Percentiles rank a stretch among this genome's conserved stretches.
These are phyloP conservation scores for Trachymyrmex septentrionalis DNA, from an alignment of 1,140 invertebrate genomes.

Conservation along the genomic window DNA sequence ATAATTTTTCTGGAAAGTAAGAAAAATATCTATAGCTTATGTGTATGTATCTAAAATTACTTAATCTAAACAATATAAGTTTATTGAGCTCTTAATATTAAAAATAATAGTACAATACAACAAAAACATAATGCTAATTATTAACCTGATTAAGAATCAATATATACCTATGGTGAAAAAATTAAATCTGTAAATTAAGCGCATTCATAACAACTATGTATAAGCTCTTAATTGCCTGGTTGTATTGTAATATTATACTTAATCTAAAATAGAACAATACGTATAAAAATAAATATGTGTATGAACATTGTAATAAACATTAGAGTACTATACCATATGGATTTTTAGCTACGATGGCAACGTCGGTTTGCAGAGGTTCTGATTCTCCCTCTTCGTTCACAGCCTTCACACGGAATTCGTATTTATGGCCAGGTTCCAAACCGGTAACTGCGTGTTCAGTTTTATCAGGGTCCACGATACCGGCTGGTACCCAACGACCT, in stretches of 20 bases:
- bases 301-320: constrained; percentile 8
- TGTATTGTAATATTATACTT: no score
- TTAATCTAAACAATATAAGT: not conserved
- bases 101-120: no score
- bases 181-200: no score
- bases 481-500: constrained; percentile 95
- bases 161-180: no score
- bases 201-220: no score
- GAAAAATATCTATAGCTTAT: not conserved
- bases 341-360: constrained; percentile 97
- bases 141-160: no score
- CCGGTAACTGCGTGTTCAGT: constrained; percentile 95
- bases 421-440: constrained; percentile 96
- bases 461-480: constrained; percentile 94
- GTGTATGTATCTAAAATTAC: not conserved
- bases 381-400: constrained; percentile 98
- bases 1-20: not conserved
- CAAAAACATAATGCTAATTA: no score
- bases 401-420: constrained; percentile 98
- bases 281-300: not conserved
- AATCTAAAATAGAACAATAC: constrained; percentile 10
- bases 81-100: no score
- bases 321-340: constrained; percentile 91
- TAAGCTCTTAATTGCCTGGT: no score
- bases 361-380: constrained; percentile 95